A percentile compares a stretch with the other conserved stretches of the same genome.
These are phyloP conservation scores for Siderastrea radians DNA, from an alignment of 92 coral and sea anemone species.

Conservation along the genomic window DNA sequence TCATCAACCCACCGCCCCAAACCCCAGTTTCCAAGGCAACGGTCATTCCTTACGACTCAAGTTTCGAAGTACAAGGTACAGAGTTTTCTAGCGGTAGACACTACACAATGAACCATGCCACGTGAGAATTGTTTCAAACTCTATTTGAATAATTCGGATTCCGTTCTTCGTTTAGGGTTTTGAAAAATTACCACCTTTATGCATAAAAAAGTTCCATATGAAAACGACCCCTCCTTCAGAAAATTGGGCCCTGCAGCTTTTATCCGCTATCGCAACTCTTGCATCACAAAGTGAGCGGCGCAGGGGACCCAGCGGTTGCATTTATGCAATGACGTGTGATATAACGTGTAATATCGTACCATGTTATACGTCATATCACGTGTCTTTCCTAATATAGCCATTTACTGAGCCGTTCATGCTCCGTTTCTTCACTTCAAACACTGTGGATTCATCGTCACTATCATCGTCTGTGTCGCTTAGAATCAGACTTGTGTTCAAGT, in stretches of 20 bases:
- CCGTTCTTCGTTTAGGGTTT: no score
- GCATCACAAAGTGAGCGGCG: not conserved
- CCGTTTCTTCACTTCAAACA: slow-evolving; percentile 95
- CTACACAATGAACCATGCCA: no score
- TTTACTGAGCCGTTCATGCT: slow-evolving; percentile 82
- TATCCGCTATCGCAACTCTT: not conserved
- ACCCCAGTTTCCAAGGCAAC: no score
- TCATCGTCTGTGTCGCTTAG: slow-evolving; percentile 93
- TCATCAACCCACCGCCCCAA: no score
- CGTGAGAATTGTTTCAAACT: no score
- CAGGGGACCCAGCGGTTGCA: not conserved
- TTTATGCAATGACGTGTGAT: not conserved
- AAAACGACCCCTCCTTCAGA: not conserved
- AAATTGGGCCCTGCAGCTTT: not conserved
- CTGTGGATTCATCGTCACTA: slow-evolving; percentile 93
- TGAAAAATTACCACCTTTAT: no score
- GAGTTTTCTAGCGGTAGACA: no score
- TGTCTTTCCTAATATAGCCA: slow-evolving; percentile 66
- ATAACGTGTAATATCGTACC: not conserved
- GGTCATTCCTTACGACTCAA: no score
- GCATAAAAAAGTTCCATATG: not conserved
- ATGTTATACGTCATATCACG: slow-evolving; percentile 14
- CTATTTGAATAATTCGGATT: no score
- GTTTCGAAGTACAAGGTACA: no score
- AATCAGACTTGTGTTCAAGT: slow-evolving; percentile 87